A percentile compares a stretch with the other conserved stretches of the same genome.
These are phyloP conservation scores for Coracopsis vasa DNA, from an alignment of 2,113 vertebrate genomes.

Conservation along the genomic window DNA sequence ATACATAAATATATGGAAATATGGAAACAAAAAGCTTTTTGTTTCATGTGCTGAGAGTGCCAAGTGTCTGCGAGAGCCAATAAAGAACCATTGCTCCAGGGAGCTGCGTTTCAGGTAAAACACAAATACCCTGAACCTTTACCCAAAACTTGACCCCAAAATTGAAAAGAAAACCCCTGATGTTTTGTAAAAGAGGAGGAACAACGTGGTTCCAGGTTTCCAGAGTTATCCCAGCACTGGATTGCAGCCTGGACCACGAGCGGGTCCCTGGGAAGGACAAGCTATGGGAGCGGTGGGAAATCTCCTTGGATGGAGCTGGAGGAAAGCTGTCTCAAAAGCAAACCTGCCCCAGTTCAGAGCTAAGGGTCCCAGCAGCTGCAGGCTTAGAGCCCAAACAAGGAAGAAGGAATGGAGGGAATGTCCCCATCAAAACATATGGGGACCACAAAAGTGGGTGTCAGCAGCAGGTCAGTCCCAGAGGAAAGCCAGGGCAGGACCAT, in stretches of 20 bases:
- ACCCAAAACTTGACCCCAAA: background rate
- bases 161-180: background rate
- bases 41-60: background rate
- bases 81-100: background rate
- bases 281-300: background rate
- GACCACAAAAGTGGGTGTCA: background rate
- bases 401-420: background rate
- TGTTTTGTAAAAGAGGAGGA: background rate
- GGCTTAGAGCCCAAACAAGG: background rate
- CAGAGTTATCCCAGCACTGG: background rate
- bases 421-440: rapidly evolving
- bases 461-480: background rate
- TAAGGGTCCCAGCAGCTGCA: background rate
- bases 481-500: background rate
- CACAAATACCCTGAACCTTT: background rate
- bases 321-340: background rate
- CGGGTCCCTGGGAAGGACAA: background rate
- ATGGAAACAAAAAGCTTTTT: slow-evolving; percentile 62
- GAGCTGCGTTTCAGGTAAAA: slow-evolving; percentile 12
- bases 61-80: slow-evolving; percentile 22
- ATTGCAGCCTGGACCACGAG: background rate
- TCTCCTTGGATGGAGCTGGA: background rate
- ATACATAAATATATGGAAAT: slow-evolving; percentile 42
- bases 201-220: background rate
- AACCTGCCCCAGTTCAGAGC: background rate